Conservation (phyloP, 2,797 vertebrate species). For the Lycodopsis pacificus region DNA sequence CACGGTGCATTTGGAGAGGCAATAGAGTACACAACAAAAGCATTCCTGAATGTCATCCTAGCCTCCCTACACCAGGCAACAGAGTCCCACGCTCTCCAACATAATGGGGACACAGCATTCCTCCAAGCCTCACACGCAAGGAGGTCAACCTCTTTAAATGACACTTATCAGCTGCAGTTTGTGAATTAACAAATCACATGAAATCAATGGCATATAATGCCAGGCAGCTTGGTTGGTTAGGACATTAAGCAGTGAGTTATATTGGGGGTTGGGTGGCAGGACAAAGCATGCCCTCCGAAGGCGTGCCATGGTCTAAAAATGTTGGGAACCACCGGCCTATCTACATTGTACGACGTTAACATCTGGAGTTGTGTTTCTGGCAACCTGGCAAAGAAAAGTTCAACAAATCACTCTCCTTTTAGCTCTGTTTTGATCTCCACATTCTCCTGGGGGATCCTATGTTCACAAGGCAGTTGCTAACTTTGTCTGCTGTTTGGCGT, state of each 20-base stretch:
- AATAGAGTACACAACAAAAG: constrained; percentile 82
- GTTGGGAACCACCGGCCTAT: neutral
- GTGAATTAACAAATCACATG: constrained; percentile 23
- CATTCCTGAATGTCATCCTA: constrained; percentile 87
- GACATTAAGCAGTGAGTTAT: neutral
- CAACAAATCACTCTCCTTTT: neutral
- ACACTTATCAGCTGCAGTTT: constrained; percentile 41
- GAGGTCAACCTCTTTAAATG: constrained; percentile 59
- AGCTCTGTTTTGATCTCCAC: neutral
- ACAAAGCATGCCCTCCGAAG: neutral
- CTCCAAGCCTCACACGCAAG: constrained; percentile 58
- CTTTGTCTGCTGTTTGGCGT: neutral
- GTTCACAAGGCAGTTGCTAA: neutral
- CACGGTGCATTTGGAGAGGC: constrained; percentile 83
- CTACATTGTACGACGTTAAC: neutral
- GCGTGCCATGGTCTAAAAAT: neutral
- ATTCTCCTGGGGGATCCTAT: neutral
- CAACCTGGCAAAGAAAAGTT: neutral
- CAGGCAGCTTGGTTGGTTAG: neutral
- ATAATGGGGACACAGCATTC: constrained; percentile 76
- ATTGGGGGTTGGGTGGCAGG: neutral
- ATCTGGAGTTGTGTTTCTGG: neutral
- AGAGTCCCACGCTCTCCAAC: constrained; percentile 81
- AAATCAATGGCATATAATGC: neutral
- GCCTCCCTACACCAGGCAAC: constrained; percentile 75